These are phyloP conservation scores for silkworm (Bombyx mori) DNA, from an alignment of 1,140 invertebrate genomes.

Conservation along the genomic window DNA sequence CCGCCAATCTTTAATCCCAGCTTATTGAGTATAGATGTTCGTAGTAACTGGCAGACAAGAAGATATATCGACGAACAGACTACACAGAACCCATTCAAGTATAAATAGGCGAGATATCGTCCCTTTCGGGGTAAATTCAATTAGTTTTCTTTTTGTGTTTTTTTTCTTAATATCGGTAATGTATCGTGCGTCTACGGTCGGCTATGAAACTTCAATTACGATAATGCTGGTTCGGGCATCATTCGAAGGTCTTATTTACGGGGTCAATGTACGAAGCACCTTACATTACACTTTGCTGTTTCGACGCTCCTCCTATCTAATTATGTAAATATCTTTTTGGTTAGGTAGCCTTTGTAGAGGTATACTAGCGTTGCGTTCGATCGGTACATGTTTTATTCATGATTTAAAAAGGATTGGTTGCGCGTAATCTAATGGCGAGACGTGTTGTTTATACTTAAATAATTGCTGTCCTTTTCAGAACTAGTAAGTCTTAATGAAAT, in stretches of 20 bases:
- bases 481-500: no score
- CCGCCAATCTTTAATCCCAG: conserved; percentile 16
- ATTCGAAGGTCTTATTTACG: conserved; percentile 1
- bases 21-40: conserved; percentile 16
- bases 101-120: conserved; percentile 3
- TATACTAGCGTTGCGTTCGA: no score
- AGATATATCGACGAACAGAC: conserved; percentile 2
- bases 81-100: conserved; percentile 5
- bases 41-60: conserved; percentile 9
- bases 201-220: conserved; percentile 6
- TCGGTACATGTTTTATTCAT: no score
- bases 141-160: conserved; percentile 3
- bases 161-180: conserved; percentile 3
- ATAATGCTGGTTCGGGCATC: neutral
- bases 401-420: no score
- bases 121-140: conserved; percentile 5
- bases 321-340: no score
- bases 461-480: no score
- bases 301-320: no score
- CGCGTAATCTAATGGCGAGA: no score
- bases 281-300: no score
- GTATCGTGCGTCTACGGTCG: conserved; percentile 3
- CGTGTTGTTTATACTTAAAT: no score
- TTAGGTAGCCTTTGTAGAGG: no score
- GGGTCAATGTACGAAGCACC: neutral